A percentile compares a stretch with the other conserved stretches of the same genome.
Conservation (phyloP, 2,113 vertebrate species). For the Castor canadensis region DNA sequence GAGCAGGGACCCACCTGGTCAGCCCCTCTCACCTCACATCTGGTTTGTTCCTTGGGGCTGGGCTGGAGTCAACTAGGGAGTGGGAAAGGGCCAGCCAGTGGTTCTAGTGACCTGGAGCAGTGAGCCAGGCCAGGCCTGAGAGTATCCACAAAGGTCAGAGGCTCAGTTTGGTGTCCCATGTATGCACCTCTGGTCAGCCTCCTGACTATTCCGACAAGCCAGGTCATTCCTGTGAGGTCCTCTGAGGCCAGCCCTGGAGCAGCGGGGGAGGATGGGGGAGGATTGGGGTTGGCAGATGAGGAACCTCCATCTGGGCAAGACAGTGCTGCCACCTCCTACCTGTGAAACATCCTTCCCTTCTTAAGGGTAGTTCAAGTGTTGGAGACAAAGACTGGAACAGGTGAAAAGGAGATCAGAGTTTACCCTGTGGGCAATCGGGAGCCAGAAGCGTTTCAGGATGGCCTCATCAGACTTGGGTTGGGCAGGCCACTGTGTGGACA, state of each 20-base stretch:
- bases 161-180: not conserved
- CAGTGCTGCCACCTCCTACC: rapidly evolving
- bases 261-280: rapidly evolving
- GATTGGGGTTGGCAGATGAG: not conserved
- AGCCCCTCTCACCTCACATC: not conserved
- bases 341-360: not conserved
- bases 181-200: not conserved
- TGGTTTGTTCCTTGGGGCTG: not conserved
- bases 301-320: not conserved
- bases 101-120: not conserved
- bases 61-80: not conserved
- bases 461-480: not conserved
- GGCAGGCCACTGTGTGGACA: not conserved
- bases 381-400: not conserved
- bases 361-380: not conserved
- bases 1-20: not conserved
- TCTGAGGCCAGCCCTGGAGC: not conserved
- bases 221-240: no score
- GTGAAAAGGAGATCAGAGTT: not conserved
- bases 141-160: not conserved
- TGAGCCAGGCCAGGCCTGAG: not conserved
- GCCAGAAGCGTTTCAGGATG: not conserved
- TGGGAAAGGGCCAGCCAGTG: not conserved
- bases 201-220: not conserved
- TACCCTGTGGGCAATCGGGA: not conserved